Evolutionary conservation across 2,888 invertebrate species (phyloP).

Genomic region (Xestoiulus laeticollis): DNA sequence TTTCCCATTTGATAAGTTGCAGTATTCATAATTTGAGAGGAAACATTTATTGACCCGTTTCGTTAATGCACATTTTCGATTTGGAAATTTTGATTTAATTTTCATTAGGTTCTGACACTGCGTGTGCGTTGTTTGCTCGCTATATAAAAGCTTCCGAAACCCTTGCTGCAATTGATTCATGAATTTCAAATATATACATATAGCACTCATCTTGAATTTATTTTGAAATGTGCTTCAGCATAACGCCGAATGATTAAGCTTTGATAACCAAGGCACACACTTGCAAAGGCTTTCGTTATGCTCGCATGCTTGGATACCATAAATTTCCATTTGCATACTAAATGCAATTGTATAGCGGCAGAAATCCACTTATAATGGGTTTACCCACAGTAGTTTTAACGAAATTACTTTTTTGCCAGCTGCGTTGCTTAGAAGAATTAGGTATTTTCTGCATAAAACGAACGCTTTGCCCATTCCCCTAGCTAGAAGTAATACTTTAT

Average conservation of each 20-base stretch:
- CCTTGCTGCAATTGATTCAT: not conserved
- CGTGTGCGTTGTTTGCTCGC: not conserved
- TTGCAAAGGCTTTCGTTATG: not conserved
- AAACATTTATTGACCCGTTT: not conserved
- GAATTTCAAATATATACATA: not conserved
- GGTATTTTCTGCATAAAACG: not conserved
- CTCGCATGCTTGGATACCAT: constrained; percentile 21
- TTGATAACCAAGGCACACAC: not conserved
- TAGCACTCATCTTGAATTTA: constrained; percentile 1
- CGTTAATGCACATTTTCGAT: not conserved
- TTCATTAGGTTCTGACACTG: not conserved
- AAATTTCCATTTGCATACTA: constrained; percentile 13
- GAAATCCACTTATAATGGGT: constrained; percentile 10
- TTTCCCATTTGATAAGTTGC: not conserved
- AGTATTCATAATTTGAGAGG: not conserved
- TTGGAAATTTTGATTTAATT: not conserved
- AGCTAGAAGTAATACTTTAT: not conserved
- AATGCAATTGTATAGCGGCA: constrained; percentile 32
- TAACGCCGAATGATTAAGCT: not conserved
- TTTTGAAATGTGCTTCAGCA: not conserved
- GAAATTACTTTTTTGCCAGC: constrained; percentile 15
- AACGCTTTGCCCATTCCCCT: not conserved
- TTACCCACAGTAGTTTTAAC: not conserved
- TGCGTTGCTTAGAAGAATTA: not conserved
- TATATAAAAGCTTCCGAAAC: no score